phyloP scores from a whole-genome alignment of 2,888 invertebrate species.

The Aethes cnicana region DNA sequence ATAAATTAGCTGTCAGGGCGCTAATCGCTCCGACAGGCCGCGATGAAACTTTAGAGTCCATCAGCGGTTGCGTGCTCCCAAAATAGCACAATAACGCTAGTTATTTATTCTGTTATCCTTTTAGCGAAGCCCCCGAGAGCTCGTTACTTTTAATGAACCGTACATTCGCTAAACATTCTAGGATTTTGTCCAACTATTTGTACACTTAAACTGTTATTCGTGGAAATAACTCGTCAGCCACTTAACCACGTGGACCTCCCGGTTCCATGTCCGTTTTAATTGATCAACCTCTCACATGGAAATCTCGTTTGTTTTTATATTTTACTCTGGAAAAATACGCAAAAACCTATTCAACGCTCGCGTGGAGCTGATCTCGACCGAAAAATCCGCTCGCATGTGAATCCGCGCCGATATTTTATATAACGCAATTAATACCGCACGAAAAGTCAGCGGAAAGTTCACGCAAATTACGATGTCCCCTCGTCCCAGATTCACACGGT shows the following conservation, averaged over 20 bases:
- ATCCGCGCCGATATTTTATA: conserved; percentile 26
- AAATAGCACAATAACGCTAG: conserved; percentile 73
- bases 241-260: background rate
- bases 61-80: conserved; percentile 68
- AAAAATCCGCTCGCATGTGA: conserved; percentile 19
- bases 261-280: background rate
- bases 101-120: conserved; percentile 70
- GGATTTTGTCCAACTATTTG: conserved; percentile 14
- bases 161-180: conserved; percentile 38
- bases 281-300: conserved; percentile 1
- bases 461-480: conserved; percentile 58
- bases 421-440: conserved; percentile 39
- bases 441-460: conserved; percentile 49
- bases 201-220: conserved; percentile 7
- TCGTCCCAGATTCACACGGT: conserved; percentile 71
- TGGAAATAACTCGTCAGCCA: conserved; percentile 6
- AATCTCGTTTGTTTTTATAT: conserved; percentile 19
- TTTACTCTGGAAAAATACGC: conserved; percentile 20
- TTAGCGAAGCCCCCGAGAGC: conserved; percentile 57
- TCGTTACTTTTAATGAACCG: conserved; percentile 64
- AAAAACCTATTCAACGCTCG: conserved; percentile 26
- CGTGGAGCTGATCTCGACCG: conserved; percentile 29
- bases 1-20: conserved; percentile 81
- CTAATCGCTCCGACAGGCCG: conserved; percentile 80
- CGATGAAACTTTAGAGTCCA: conserved; percentile 80